Evolutionary conservation across 2,888 invertebrate genomes (phyloP), one percentile per base, ranked within the genome.

Genomic region (Hedychridium roseum): DNA sequence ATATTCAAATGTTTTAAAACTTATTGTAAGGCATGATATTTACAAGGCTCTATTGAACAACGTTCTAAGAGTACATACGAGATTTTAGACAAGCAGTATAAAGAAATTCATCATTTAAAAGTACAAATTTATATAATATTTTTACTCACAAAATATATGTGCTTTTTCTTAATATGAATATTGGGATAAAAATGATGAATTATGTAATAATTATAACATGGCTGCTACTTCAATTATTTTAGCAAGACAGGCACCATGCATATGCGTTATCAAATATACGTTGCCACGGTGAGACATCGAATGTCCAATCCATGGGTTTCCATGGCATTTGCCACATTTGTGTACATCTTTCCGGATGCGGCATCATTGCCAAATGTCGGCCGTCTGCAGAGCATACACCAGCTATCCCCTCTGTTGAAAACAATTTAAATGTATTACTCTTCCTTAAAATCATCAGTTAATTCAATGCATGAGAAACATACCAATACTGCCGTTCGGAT

Each of bases 341-440:
- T 50, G 91, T 87, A 73, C 93, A 94, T 53, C 97, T 86, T 81
- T 99, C 98, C 0, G 98, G 97, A 82, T 99, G 98, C 2, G 98
- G 98, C 98, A 99, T 99, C 86, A 98, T 86, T 0, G 97, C 98
- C 64, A 97, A 83, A 80, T 98, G 97, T 2, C 97, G 87, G 0
- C 97, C 98, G 81, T 97, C 90, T 1, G 78, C 71, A 0, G 97
- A 97, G 65, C 94, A 91, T 43, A 98, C 80, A 9, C 91, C 97
- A 16, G 97, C 97, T 54, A 96, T 85, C 15, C 94, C 97, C 64
- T 83, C 88, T 84, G 79, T 40, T 58, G 2, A 37, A n/a, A n/a
- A 43, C 43, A 26, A 34, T 31, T 23, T 5, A 9, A 23, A 70
- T 14, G 16, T 35, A 34, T 26, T 18, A 41, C 15, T 6, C 23